phyloP scores from a whole-genome alignment of 2,888 invertebrate genomes.

The Chaitophorus viminalis region DNA sequence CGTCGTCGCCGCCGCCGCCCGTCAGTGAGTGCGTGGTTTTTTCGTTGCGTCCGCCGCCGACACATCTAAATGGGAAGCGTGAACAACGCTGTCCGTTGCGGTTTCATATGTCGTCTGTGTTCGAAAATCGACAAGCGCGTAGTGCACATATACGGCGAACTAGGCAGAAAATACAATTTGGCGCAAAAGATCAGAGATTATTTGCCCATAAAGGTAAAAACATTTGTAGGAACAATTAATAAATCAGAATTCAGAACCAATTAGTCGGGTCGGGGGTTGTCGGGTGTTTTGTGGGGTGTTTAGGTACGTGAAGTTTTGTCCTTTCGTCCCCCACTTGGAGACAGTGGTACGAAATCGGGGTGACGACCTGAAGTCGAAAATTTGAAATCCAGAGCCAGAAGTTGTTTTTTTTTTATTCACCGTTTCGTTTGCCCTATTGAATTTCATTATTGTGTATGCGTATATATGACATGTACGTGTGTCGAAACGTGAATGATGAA shows the following conservation, averaged over 20 bases:
- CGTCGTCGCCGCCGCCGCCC: neutral
- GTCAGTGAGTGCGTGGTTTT: conserved; percentile 3
- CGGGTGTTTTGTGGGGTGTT: too few relatives aligned
- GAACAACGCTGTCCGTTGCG: conserved; percentile 81
- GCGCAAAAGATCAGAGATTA: conserved; percentile 84
- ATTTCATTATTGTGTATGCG: conserved; percentile 47
- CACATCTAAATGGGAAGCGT: conserved; percentile 78
- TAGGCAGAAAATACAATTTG: conserved; percentile 79
- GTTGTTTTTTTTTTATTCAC: neutral
- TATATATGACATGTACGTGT: conserved; percentile 12
- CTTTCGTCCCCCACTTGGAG: too few relatives aligned
- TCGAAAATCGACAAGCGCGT: conserved; percentile 87
- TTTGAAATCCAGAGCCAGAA: too few relatives aligned
- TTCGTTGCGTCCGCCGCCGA: conserved; percentile 19
- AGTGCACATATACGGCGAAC: conserved; percentile 84
- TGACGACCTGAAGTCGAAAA: too few relatives aligned
- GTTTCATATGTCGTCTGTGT: conserved; percentile 86
- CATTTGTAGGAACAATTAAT: conserved; percentile 64
- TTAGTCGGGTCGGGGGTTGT: too few relatives aligned
- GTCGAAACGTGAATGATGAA: conserved; percentile 49
- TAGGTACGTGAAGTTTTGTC: too few relatives aligned
- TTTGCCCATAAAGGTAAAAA: conserved; percentile 81
- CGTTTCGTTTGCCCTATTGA: conserved; percentile 20
- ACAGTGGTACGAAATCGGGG: too few relatives aligned
- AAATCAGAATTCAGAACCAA: too few relatives aligned